Evolutionary conservation across 2,888 invertebrate genomes (phyloP).

Genomic region (Vanessa cardui): DNA sequence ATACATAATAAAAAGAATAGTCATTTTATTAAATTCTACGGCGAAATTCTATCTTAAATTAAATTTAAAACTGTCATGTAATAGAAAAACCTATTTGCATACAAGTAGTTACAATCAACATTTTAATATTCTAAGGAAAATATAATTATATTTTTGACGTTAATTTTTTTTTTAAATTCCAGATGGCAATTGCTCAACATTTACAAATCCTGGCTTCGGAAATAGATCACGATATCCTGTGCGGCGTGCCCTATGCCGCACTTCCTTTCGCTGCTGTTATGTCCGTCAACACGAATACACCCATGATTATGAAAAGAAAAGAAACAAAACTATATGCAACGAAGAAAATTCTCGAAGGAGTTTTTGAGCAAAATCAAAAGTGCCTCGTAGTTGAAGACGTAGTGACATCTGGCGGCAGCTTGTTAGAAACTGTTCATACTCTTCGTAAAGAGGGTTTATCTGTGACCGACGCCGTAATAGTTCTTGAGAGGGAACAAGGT

Average conservation of each 20-base stretch:
- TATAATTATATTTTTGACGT: not conserved
- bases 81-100: no score
- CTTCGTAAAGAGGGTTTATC: conserved; percentile 84
- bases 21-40: no score
- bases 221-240: conserved; percentile 86
- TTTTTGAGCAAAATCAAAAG: conserved; percentile 84
- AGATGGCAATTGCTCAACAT: conserved; percentile 66
- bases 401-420: conserved; percentile 95
- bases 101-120: no score
- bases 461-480: conserved; percentile 92
- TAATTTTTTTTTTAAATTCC: conserved; percentile 40
- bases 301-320: conserved; percentile 96
- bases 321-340: conserved; percentile 98
- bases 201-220: conserved; percentile 59
- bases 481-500: conserved; percentile 97
- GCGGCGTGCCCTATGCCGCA: conserved; percentile 99
- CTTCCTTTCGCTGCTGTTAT: conserved; percentile 95
- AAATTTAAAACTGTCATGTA: no score
- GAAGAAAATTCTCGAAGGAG: conserved; percentile 96
- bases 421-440: conserved; percentile 93
- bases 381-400: conserved; percentile 98
- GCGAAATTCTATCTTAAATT: no score
- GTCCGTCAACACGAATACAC: conserved; percentile 86
- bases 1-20: no score
- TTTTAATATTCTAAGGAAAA: not conserved